These are phyloP conservation scores for Chrysodeixis includens DNA, from an alignment of 2,888 invertebrate genomes.

Conservation along the genomic window DNA sequence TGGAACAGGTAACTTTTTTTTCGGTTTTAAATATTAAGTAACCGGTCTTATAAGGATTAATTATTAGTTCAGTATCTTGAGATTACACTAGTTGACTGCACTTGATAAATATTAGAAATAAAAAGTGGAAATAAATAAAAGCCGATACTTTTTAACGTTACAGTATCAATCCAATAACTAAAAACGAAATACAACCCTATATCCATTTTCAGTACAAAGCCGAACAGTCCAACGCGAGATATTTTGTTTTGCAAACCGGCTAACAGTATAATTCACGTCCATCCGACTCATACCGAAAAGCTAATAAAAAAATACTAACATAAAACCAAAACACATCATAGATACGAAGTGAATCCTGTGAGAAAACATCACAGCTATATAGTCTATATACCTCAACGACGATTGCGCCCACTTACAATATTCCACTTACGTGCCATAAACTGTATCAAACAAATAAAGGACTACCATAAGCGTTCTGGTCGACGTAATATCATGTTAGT, in stretches of 20 bases:
- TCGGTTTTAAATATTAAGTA: no score
- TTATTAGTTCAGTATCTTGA: no score
- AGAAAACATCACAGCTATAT: slow-evolving; percentile 55
- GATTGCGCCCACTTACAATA: slow-evolving; percentile 70
- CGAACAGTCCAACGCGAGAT: background rate
- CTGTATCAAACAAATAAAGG: slow-evolving; percentile 81
- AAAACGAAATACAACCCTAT: background rate
- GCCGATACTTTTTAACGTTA: no score
- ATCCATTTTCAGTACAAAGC: background rate
- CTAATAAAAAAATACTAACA: background rate
- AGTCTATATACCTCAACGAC: slow-evolving; percentile 59
- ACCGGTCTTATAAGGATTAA: no score
- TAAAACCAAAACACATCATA: slow-evolving; percentile 37
- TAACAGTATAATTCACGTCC: slow-evolving; percentile 2
- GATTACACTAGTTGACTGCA: no score
- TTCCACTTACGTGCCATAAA: slow-evolving; percentile 78
- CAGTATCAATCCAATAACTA: background rate
- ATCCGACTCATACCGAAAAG: background rate
- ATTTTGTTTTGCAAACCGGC: slow-evolving; percentile 11
- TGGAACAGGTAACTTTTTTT: no score
- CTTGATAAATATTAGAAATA: no score
- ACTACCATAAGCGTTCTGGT: slow-evolving; percentile 76
- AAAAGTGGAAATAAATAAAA: no score
- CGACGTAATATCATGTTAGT: slow-evolving; percentile 80
- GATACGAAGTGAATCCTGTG: slow-evolving; percentile 52